A percentile compares a stretch with the other conserved stretches of the same genome.
Conservation (phyloP, 2,113 vertebrate genomes). For the Urocitellus parryii region DNA sequence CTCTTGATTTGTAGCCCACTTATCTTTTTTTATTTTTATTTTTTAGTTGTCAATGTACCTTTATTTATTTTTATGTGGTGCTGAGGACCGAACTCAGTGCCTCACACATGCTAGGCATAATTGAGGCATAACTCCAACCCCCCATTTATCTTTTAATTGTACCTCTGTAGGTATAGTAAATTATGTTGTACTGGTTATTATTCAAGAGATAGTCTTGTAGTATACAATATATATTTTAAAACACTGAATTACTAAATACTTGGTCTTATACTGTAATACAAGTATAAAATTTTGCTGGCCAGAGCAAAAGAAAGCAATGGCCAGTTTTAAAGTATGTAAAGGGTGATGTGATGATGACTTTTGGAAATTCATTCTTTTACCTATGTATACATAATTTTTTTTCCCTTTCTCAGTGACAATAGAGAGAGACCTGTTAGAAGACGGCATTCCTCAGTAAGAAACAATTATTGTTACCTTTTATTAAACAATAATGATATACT, state of each 20-base stretch:
- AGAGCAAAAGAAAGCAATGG: not conserved
- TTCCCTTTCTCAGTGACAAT: conserved; percentile 82
- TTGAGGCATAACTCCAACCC: too few species aligned
- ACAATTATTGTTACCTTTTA: conserved; percentile 47
- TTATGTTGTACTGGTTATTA: conserved; percentile 29
- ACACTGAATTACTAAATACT: conserved; percentile 55
- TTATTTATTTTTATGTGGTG: too few species aligned
- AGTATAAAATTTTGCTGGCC: not conserved
- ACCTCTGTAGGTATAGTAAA: not conserved
- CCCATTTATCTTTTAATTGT: not conserved
- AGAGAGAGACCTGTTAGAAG: conserved; percentile 83
- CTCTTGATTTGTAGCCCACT: conserved; percentile 16
- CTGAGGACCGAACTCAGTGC: too few species aligned
- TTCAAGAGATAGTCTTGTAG: not conserved
- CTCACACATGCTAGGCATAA: too few species aligned
- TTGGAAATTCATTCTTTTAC: conserved; percentile 56
- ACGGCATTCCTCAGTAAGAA: conserved; percentile 89
- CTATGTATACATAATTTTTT: not conserved
- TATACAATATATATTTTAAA: conserved; percentile 57
- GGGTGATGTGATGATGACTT: conserved; percentile 14
- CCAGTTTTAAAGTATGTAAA: conserved; percentile 21
- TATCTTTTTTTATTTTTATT: not conserved
- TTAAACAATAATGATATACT: conserved; percentile 27
- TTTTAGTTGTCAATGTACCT: too few species aligned
- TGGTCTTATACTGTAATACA: not conserved